Evolutionary conservation across 1,140 invertebrate genomes (phyloP).

Genomic region (Hydropsyche tenuis): DNA sequence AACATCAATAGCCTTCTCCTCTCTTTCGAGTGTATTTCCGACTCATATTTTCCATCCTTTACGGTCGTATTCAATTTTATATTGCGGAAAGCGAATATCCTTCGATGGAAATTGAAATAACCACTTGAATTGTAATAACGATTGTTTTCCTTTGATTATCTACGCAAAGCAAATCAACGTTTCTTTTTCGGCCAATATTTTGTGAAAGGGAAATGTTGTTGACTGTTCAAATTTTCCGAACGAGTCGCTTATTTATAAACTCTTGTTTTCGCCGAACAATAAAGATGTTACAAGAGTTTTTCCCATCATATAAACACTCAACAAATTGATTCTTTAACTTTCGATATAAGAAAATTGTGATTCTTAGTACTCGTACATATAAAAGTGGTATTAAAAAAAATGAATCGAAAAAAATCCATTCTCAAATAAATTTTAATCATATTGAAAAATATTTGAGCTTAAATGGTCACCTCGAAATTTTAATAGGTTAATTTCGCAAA

Average conservation of each 20-base stretch:
- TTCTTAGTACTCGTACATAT: too few relatives aligned
- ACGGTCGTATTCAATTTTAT: neutral
- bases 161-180: neutral
- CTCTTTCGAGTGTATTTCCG: neutral
- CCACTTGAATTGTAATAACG: slow-evolving; percentile 8
- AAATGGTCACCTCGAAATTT: slow-evolving; percentile 8
- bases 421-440: neutral
- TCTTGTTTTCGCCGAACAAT: too few relatives aligned
- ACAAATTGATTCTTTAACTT: too few relatives aligned
- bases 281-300: too few relatives aligned
- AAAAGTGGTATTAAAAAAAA: too few relatives aligned
- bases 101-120: slow-evolving; percentile 19
- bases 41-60: neutral
- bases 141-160: slow-evolving; percentile 2
- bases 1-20: slow-evolving; percentile 9
- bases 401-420: too few relatives aligned
- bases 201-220: too few relatives aligned
- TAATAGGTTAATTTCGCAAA: slow-evolving; percentile 10
- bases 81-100: slow-evolving; percentile 4
- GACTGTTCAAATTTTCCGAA: too few relatives aligned
- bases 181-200: neutral
- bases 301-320: too few relatives aligned
- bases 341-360: too few relatives aligned
- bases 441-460: neutral
- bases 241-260: too few relatives aligned